Conservation (phyloP, 35 echinoderm and acorn worm species). For the Diadema setosum region DNA sequence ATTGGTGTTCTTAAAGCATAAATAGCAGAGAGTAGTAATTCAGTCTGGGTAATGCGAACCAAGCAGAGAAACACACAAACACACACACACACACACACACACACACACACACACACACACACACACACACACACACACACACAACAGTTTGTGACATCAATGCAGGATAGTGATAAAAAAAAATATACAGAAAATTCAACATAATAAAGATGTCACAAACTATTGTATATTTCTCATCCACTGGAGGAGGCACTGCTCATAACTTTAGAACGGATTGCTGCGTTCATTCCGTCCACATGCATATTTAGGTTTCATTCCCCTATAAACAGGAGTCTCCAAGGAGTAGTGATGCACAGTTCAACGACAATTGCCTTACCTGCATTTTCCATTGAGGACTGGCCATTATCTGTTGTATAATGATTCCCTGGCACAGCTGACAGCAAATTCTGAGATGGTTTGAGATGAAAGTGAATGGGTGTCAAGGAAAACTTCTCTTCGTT, state of each 20-base stretch:
- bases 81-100: no score
- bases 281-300: neutral
- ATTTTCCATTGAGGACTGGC: slow-evolving; percentile 7
- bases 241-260: neutral
- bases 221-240: neutral
- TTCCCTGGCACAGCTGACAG: neutral
- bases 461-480: no score
- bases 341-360: neutral
- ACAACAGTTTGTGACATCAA: no score
- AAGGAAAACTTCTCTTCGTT: neutral
- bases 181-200: neutral
- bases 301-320: neutral
- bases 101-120: no score
- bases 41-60: no score
- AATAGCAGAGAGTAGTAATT: no score
- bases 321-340: neutral
- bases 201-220: neutral
- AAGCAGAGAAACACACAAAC: no score
- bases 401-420: neutral
- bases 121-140: no score
- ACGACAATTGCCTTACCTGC: neutral
- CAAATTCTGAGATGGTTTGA: neutral
- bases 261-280: neutral
- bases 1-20: no score
- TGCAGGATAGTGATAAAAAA: no score